phyloP scores from a whole-genome alignment of 2,888 invertebrate genomes.

The Drosophila yooni region DNA sequence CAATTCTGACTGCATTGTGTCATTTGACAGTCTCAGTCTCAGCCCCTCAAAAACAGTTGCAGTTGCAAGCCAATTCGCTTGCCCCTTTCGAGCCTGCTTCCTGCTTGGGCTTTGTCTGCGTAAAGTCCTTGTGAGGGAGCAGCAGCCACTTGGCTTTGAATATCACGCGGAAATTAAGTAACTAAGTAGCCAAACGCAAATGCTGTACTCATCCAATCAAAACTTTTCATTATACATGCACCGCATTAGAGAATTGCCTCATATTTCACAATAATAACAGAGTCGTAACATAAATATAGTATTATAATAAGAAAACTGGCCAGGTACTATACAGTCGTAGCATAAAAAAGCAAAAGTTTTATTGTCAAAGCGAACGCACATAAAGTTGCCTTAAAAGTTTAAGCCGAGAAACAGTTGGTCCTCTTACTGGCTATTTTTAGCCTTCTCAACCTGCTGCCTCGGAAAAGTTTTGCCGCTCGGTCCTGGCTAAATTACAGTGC shows the following conservation, averaged over 20 bases:
- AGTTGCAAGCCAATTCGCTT: slow-evolving; percentile 34
- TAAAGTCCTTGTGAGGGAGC: slow-evolving; percentile 24
- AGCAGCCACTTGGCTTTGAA: slow-evolving; percentile 56
- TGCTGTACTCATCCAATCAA: slow-evolving; percentile 58
- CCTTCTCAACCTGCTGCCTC: slow-evolving; percentile 26
- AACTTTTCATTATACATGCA: slow-evolving; percentile 69
- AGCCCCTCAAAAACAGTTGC: slow-evolving; percentile 18
- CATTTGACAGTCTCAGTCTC: slow-evolving; percentile 71
- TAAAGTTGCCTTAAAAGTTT: slow-evolving; percentile 77
- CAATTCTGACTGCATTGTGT: slow-evolving; percentile 63
- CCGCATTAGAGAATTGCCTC: slow-evolving; percentile 29
- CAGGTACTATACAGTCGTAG: slow-evolving; percentile 18
- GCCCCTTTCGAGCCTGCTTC: slow-evolving; percentile 1
- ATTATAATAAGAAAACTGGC: slow-evolving; percentile 27
- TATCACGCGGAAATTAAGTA: slow-evolving; percentile 77
- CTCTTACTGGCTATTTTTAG: slow-evolving; percentile 66
- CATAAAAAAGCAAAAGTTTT: slow-evolving; percentile 68
- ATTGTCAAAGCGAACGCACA: slow-evolving; percentile 71
- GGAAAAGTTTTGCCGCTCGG: slow-evolving; percentile 39
- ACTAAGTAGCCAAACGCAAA: slow-evolving; percentile 70
- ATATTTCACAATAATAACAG: slow-evolving; percentile 65
- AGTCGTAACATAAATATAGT: slow-evolving; percentile 62
- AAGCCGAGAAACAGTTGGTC: slow-evolving; percentile 46
- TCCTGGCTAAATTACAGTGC: slow-evolving; percentile 70
- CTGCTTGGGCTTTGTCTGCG: slow-evolving; percentile 22